Conservation (phyloP, 2,888 invertebrate genomes). For the Drosophila kambysellisi region DNA sequence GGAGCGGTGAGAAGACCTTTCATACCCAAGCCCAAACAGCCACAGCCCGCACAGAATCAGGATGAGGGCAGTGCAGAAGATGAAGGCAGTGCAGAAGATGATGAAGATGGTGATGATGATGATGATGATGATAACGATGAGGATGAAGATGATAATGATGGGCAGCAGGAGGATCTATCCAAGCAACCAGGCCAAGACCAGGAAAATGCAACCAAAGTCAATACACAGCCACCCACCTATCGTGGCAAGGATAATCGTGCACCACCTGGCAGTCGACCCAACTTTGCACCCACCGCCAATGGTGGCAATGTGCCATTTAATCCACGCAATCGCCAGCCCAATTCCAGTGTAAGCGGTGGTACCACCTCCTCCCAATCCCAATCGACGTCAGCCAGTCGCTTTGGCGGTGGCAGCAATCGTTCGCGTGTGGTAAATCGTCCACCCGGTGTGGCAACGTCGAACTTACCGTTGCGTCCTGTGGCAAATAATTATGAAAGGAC, state of each 20-base stretch:
- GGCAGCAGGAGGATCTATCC: not conserved
- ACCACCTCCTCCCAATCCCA: constrained; percentile 14
- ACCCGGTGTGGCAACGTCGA: constrained; percentile 71
- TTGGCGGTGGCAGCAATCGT: constrained; percentile 62
- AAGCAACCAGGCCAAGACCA: constrained; percentile 22
- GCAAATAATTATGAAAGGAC: constrained; percentile 79
- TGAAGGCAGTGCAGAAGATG: constrained; percentile 30
- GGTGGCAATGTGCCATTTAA: constrained; percentile 68
- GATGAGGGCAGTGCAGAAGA: constrained; percentile 55
- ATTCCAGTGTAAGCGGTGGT: constrained; percentile 6
- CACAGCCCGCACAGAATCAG: constrained; percentile 38
- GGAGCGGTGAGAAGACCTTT: constrained; percentile 52
- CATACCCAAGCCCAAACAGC: constrained; percentile 37
- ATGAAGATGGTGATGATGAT: constrained; percentile 39
- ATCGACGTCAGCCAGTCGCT: constrained; percentile 44
- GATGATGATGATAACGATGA: constrained; percentile 17
- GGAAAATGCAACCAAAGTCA: constrained; percentile 32
- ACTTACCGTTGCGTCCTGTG: constrained; percentile 81
- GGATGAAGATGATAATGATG: constrained; percentile 3
- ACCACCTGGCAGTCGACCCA: constrained; percentile 59
- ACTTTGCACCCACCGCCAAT: constrained; percentile 39
- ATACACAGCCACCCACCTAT: constrained; percentile 36
- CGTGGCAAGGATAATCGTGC: constrained; percentile 68
- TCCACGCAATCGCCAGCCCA: constrained; percentile 49
- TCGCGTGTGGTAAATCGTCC: constrained; percentile 82